phyloP scores from a whole-genome alignment of 2,888 invertebrate species.

The Scaptomyza cyrtandrae region DNA sequence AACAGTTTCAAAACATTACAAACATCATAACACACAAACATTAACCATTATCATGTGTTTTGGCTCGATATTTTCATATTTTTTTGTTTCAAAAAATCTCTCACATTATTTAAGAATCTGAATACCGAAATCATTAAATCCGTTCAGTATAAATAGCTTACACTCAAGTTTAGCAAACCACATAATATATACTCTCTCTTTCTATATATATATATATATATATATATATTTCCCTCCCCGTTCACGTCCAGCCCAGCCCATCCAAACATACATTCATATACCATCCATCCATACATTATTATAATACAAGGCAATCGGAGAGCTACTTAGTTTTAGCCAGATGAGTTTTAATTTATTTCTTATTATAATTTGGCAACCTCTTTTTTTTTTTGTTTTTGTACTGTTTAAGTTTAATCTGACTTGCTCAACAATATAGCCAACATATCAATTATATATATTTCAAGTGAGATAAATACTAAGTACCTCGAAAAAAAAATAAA shows the following conservation, averaged over 20 bases:
- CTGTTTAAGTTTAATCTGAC: constrained; percentile 14
- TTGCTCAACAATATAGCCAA: constrained; percentile 20
- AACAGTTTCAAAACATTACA: background rate
- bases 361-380: constrained; percentile 10
- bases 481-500: background rate
- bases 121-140: constrained; percentile 40
- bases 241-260: background rate
- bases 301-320: constrained; percentile 51
- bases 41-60: background rate
- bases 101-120: constrained; percentile 46
- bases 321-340: constrained; percentile 49
- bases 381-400: background rate
- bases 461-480: constrained; percentile 5
- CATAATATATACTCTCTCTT: constrained; percentile 17
- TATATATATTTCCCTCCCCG: constrained; percentile 22
- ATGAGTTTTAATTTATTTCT: constrained; percentile 2
- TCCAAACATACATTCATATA: background rate
- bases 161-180: constrained; percentile 29
- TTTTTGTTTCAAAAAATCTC: constrained; percentile 22
- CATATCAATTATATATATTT: constrained; percentile 20
- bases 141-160: constrained; percentile 48
- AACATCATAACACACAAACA: background rate
- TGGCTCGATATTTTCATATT: background rate
- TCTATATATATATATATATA: constrained; percentile 7
- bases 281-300: too few species aligned